Conservation (phyloP, 2,797 vertebrate species). For the Paguma larvata region DNA sequence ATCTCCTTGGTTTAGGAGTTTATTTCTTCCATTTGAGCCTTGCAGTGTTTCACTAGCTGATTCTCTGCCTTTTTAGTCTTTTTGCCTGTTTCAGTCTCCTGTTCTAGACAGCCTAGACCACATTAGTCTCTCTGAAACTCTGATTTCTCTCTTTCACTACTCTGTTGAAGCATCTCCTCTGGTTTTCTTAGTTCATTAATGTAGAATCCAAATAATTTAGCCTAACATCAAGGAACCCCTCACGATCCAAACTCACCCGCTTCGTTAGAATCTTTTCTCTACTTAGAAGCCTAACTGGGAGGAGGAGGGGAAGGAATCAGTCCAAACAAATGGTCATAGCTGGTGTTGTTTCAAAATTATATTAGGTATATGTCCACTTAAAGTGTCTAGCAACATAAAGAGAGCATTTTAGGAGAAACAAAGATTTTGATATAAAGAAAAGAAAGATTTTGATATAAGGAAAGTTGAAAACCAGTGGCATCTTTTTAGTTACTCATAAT, state of each 20-base stretch:
- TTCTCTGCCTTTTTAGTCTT: neutral
- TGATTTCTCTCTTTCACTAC: neutral
- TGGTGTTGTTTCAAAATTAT: neutral
- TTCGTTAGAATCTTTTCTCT: neutral
- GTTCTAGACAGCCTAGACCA: neutral
- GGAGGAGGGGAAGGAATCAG: neutral
- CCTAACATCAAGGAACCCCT: neutral
- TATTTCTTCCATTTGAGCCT: neutral
- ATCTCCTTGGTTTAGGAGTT: neutral
- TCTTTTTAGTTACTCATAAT: neutral
- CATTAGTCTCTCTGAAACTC: neutral
- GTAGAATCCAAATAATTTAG: neutral
- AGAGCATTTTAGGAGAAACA: neutral
- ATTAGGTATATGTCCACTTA: neutral
- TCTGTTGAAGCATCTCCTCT: neutral
- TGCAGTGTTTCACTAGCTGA: neutral
- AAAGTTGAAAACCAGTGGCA: neutral
- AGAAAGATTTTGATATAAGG: neutral
- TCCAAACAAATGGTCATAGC: conserved; percentile 8
- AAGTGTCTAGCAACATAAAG: neutral
- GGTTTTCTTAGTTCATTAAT: neutral
- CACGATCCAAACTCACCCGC: neutral
- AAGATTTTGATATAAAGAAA: neutral
- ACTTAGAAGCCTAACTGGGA: neutral
- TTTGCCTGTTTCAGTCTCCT: neutral